Base-by-base conservation (phyloP, 1,140 invertebrate genomes). In the Mylabris phalerata region DNA sequence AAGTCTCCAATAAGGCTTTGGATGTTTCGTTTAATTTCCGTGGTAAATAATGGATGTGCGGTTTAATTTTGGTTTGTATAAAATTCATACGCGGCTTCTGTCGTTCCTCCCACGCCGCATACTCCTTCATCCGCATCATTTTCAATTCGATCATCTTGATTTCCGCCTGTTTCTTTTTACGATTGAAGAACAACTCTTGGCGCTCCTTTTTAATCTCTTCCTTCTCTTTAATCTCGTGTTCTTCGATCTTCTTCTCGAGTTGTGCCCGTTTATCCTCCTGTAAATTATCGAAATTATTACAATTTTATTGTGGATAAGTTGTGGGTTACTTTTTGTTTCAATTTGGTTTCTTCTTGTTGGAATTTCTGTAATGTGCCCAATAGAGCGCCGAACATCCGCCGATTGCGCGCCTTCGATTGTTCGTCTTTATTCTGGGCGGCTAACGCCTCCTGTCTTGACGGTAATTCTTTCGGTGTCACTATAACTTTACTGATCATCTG, bases 291-390 rank as follows among this genome's bases (percentile, higher is more conserved):
- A 43, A 55, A 49, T 46, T 38, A 50, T 26, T 50, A 51, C 41
- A 25, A 54, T 11, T 55, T 57, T 26, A 38, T 38, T 11, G 38
- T 4, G 9, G n/a, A 45, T 40, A 25, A 3, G 4, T 10, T 38
- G 27, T 55, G 44, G 67, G 60, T 50, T 50, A 72, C 86, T 71
- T 84, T 87, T 70, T 82, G 83, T 75, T 93, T 92, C 55, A 93
- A 75, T 60, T 88, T 87, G 50, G 90, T 92, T 76, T 97, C 93
- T 73, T 98, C 95, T 72, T 93, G 89, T 69, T 93, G 88, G 74
- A 98, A 98, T 73, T 93, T 94, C 69, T 96, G 92, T 61, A 98
- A 75, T 43, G 95, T 98, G 3, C 95, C 95, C 39, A 98, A 75
- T 40, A 98, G 77, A 27, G 91, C 90, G 25, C 95, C 93, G 80